phyloP scores from a whole-genome alignment of 2,797 vertebrate genomes.

The Pseudotriccus pelzelni region DNA sequence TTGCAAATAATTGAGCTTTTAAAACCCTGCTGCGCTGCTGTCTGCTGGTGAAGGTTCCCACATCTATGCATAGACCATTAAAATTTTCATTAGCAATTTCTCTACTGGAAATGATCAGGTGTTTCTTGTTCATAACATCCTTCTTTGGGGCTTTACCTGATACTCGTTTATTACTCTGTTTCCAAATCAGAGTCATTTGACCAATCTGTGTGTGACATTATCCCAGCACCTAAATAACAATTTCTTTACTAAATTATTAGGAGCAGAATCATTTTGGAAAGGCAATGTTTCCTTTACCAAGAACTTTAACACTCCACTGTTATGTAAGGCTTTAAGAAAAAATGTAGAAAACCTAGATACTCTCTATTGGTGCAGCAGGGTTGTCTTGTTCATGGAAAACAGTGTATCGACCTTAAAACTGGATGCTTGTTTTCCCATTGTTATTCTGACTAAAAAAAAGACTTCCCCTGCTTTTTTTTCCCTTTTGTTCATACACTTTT shows the following conservation, averaged over 20 bases:
- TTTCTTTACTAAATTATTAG: not conserved
- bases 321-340: not conserved
- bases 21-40: not conserved
- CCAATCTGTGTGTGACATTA: not conserved
- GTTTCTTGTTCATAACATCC: not conserved
- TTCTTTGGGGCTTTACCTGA: not conserved
- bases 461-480: rapidly evolving
- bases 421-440: rapidly evolving
- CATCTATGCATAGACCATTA: not conserved
- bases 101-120: not conserved
- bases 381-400: not conserved
- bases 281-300: not conserved
- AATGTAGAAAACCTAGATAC: not conserved
- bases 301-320: not conserved
- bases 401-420: not conserved
- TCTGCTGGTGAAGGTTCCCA: not conserved
- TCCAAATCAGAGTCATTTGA: not conserved
- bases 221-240: not conserved
- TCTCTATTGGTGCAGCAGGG: not conserved
- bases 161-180: not conserved
- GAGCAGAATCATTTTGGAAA: not conserved
- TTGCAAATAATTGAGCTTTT: not conserved
- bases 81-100: not conserved
- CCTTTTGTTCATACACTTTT: not conserved
- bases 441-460: not conserved